Evolutionary conservation across 2,888 invertebrate genomes (phyloP), one percentile per base, ranked within the genome.

Genomic region (Caradrina kadenii): DNA sequence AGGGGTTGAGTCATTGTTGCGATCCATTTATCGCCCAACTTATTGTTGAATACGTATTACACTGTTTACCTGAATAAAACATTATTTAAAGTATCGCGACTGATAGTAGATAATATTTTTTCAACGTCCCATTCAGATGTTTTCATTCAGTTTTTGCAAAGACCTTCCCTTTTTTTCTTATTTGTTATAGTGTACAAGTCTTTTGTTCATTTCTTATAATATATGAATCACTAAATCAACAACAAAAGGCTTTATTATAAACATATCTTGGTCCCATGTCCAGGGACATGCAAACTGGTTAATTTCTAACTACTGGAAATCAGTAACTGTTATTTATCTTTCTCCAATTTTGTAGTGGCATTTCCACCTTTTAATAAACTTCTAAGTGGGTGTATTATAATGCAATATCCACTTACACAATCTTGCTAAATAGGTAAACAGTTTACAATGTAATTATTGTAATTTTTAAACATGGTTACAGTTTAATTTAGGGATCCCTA

Each of bases 1-100:
- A 89, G 56, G 87, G 94, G 94, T 96, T 96, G 96, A 96, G 94
- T 96, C 96, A 96, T 93, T 94, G 92, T 92, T 92, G 86, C 92
- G 88, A 91, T 89, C 87, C 89, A 89, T 89, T 87, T 90, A 88
- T 87, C 87, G 83, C 84, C 82, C 79, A 87, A 89, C 84, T 88
- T 88, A 88, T 87, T 89, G 86, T 90, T 86, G 78, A 77, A 86
- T 80, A 79, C 79, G 80, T 80, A 86, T 81, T 86, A 85, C 83
- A 88, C 73, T 92, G 89, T 90, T 92, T 93, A 90, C 87, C 79
- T 79, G 52, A 76, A 65, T 73, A 72, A 72, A 66, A 66, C 73
- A 83, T 71, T 76, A 76, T 80, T 73, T 78, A 74, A 68, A 69
- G 67, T 70, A 55, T 74, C 58, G 64, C 49, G 31, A 63, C 67